Evolutionary conservation across 2,888 invertebrate genomes (phyloP).

Genomic region (Trisateles emortualis): DNA sequence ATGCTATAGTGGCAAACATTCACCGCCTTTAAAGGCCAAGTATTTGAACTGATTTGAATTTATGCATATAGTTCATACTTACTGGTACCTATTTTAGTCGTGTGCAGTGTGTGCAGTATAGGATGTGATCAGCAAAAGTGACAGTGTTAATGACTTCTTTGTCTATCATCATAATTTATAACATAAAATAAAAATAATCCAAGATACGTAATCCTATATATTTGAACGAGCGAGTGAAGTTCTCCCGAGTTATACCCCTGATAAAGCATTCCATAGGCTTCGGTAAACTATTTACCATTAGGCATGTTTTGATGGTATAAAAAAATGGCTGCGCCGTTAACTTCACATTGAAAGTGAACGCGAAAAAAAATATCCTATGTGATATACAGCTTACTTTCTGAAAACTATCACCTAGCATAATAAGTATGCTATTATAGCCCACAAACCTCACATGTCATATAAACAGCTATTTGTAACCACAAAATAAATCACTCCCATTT

Average conservation of each 20-base stretch:
- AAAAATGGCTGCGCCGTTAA: not conserved
- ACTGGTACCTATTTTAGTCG: no score
- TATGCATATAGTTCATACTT: conserved; percentile 1
- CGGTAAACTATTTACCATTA: no score
- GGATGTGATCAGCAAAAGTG: no score
- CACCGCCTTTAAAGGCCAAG: conserved; percentile 21
- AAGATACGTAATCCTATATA: no score
- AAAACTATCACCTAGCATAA: conserved; percentile 21
- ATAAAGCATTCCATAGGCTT: no score
- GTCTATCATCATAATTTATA: no score
- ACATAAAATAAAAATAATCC: no score
- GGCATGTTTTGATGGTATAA: no score
- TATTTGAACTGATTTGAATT: not conserved
- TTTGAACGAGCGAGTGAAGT: no score
- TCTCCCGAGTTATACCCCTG: no score
- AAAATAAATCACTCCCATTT: conserved; percentile 66
- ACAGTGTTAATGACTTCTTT: no score
- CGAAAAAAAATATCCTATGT: conserved; percentile 18
- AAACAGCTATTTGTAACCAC: conserved; percentile 53
- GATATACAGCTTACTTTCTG: not conserved
- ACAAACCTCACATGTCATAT: conserved; percentile 42
- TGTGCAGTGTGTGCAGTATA: no score
- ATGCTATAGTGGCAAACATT: conserved; percentile 21
- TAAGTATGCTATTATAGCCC: conserved; percentile 50
- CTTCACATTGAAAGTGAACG: conserved; percentile 18